Percentiles rank a stretch among this genome's conserved stretches.
Conservation (phyloP, 2,113 vertebrate species). For the Heterocephalus glaber region DNA sequence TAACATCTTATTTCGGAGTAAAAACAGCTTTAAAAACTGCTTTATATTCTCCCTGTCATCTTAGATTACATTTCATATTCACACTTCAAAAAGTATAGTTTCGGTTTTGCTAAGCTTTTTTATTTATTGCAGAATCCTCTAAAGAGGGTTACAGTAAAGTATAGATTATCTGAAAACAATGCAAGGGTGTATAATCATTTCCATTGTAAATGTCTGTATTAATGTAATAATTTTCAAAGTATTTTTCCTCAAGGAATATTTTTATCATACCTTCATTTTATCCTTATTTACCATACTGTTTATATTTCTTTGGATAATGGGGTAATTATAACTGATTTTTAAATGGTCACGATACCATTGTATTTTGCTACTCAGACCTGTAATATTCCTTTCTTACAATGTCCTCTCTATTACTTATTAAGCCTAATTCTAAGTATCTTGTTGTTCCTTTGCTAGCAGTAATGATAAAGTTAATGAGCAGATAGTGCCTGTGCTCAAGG, state of each 20-base stretch:
- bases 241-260: not conserved
- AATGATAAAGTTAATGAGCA: not conserved
- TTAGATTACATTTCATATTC: slow-evolving; percentile 49
- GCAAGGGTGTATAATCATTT: not conserved
- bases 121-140: not conserved
- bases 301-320: slow-evolving; percentile 10
- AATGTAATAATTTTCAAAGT: not conserved
- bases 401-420: not conserved
- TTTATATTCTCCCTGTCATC: not conserved
- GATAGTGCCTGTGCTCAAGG: not conserved
- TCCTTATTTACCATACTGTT: not conserved
- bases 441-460: not conserved
- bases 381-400: not conserved
- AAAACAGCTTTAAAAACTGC: slow-evolving; percentile 7
- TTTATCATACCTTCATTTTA: not conserved
- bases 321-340: slow-evolving; percentile 27
- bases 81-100: slow-evolving; percentile 33
- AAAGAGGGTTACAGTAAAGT: slow-evolving; percentile 9
- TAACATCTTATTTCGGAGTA: slow-evolving; percentile 45
- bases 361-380: not conserved
- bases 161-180: not conserved
- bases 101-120: not conserved
- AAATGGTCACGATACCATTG: not conserved
- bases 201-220: not conserved
- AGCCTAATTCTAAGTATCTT: not conserved